These are phyloP conservation scores for Sardinella longiceps DNA, from an alignment of 2,797 vertebrate genomes.

Conservation along the genomic window DNA sequence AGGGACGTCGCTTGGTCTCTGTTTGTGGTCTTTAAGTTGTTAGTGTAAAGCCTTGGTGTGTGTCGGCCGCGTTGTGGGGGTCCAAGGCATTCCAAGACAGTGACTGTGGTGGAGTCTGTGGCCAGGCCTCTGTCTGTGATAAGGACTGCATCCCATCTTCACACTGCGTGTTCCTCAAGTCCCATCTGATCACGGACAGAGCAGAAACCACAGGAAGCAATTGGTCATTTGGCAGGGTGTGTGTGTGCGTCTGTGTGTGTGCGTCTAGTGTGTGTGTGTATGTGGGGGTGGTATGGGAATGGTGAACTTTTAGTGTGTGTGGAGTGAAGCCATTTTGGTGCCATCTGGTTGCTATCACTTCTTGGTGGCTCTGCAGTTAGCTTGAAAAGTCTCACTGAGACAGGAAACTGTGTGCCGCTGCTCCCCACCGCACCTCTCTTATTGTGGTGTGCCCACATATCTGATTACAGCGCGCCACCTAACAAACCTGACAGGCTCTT, in stretches of 20 bases:
- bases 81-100: constrained; percentile 42
- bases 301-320: background rate
- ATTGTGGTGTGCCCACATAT: constrained; percentile 32
- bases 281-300: background rate
- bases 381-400: constrained; percentile 20
- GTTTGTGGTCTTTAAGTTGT: background rate
- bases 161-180: constrained; percentile 53
- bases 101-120: constrained; percentile 44
- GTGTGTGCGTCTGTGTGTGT: background rate
- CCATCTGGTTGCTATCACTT: constrained; percentile 49
- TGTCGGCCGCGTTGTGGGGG: constrained; percentile 29
- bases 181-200: constrained; percentile 55
- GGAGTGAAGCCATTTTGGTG: constrained; percentile 11
- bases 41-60: background rate
- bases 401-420: constrained; percentile 34
- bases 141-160: constrained; percentile 29
- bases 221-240: background rate
- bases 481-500: constrained; percentile 20
- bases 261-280: background rate
- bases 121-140: constrained; percentile 36
- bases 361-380: constrained; percentile 27
- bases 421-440: constrained; percentile 33
- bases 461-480: constrained; percentile 38
- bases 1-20: background rate
- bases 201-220: background rate